phyloP scores from a whole-genome alignment of 2,888 invertebrate genomes.

The Eurytoma californica region DNA sequence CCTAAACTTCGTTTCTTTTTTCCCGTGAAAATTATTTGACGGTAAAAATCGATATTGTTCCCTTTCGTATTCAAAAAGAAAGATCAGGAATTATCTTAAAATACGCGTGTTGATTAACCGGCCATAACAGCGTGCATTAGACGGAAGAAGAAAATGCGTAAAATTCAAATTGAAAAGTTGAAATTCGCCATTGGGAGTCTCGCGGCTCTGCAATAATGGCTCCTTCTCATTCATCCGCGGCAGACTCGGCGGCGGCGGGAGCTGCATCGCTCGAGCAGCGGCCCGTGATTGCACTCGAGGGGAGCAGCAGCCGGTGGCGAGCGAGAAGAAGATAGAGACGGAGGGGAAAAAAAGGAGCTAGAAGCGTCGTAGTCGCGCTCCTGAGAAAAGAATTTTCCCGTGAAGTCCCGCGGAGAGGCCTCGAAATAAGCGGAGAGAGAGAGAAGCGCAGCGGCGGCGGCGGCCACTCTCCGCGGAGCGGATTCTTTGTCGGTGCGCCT shows the following conservation, averaged over 20 bases:
- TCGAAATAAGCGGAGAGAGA: conserved; percentile 38
- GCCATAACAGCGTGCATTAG: too few relatives aligned
- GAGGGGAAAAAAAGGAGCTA: conserved; percentile 1
- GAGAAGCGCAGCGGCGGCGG: background rate
- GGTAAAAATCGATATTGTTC: too few relatives aligned
- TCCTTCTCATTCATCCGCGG: background rate
- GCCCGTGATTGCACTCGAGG: background rate
- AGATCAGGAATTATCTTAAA: too few relatives aligned
- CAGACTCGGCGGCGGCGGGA: background rate
- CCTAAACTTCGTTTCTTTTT: too few relatives aligned
- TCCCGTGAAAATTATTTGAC: too few relatives aligned
- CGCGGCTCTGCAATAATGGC: background rate
- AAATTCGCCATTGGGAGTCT: background rate
- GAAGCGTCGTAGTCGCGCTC: conserved; percentile 15
- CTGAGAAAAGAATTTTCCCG: conserved; percentile 51
- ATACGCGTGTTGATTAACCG: too few relatives aligned
- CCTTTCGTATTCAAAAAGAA: too few relatives aligned
- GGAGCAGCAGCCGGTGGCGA: too few relatives aligned
- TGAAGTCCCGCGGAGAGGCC: conserved; percentile 13
- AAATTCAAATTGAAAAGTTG: too few relatives aligned
- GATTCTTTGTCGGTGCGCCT: conserved; percentile 65
- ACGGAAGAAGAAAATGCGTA: too few relatives aligned
- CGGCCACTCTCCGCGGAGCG: conserved; percentile 37
- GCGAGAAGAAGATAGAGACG: background rate
- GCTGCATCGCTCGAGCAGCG: background rate